Conservation (phyloP, 2,797 vertebrate species). For the Taeniopygia guttata region DNA sequence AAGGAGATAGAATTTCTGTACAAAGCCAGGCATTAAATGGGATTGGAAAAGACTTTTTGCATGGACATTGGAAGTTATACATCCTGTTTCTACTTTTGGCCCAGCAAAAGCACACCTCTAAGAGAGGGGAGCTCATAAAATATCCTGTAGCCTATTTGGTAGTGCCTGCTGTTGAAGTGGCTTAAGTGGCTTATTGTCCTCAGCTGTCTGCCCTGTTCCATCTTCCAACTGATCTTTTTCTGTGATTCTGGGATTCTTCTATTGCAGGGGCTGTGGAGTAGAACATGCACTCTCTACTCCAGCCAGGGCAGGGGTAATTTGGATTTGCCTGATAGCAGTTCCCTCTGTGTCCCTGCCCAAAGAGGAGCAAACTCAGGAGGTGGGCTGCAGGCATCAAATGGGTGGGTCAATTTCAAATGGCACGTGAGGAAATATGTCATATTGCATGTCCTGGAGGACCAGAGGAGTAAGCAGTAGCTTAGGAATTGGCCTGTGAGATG, state of each 20-base stretch:
- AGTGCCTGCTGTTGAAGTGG: background rate
- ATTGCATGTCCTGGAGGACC: background rate
- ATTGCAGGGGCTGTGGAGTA: background rate
- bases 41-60: background rate
- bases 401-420: background rate
- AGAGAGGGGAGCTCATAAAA: background rate
- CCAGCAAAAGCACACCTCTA: background rate
- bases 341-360: background rate
- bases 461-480: background rate
- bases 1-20: background rate
- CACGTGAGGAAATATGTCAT: background rate
- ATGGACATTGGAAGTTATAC: background rate
- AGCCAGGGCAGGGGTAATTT: accelerated
- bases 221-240: background rate
- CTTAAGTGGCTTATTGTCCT: background rate
- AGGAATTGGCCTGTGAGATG: background rate
- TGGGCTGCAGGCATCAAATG: background rate
- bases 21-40: background rate
- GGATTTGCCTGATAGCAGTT: background rate
- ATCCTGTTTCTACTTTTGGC: background rate
- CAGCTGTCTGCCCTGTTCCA: background rate
- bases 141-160: background rate
- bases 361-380: background rate
- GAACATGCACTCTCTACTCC: accelerated
- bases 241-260: background rate